These are phyloP conservation scores for Coelopa frigida DNA, from an alignment of 1,140 invertebrate genomes.

Conservation along the genomic window DNA sequence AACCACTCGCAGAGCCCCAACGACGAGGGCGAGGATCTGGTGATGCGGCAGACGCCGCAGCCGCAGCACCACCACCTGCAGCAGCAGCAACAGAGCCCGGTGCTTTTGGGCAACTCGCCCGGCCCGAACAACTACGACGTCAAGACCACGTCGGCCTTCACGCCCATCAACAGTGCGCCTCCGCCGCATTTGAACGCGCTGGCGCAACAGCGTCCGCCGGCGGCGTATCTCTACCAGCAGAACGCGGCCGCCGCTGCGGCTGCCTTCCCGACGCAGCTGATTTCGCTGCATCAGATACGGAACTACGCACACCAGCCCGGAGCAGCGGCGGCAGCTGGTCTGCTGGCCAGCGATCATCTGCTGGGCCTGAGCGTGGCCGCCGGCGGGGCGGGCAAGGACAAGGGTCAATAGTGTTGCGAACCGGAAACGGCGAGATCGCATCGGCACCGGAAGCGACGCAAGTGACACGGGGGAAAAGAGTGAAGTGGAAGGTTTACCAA, in stretches of 20 bases:
- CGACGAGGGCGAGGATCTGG: constrained; percentile 50
- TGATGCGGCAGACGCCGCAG: constrained; percentile 16
- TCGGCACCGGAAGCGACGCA: constrained; percentile 21
- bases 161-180: constrained; percentile 76
- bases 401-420: constrained; percentile 40
- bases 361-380: constrained; percentile 31
- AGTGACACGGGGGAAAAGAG: no score
- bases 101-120: constrained; percentile 31
- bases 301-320: constrained; percentile 89
- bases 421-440: constrained; percentile 3
- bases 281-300: constrained; percentile 91
- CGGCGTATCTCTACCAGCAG: constrained; percentile 35
- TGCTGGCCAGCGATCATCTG: constrained; percentile 39
- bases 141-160: constrained; percentile 71
- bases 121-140: constrained; percentile 44
- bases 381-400: constrained; percentile 34
- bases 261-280: constrained; percentile 87
- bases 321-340: constrained; percentile 50
- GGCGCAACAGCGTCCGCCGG: constrained; percentile 53
- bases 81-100: constrained; percentile 12
- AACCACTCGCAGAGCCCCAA: constrained; percentile 41
- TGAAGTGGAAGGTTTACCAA: no score
- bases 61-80: constrained; percentile 11
- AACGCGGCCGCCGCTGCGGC: constrained; percentile 51
- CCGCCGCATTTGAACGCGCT: constrained; percentile 66